Conservation (phyloP, 1,140 invertebrate species). For the Diachasma alloeum region DNA sequence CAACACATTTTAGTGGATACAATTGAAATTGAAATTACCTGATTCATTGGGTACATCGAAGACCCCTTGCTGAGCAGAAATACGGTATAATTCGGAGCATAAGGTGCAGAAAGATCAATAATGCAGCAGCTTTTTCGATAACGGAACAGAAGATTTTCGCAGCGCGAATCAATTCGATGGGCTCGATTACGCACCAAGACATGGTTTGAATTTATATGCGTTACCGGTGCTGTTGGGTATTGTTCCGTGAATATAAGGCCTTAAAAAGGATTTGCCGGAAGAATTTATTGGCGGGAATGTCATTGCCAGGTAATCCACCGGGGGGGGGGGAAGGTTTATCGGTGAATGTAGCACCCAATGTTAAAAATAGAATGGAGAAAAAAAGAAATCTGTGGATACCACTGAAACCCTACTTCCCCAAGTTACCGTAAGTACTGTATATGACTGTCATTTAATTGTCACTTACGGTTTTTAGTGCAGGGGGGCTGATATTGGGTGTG, state of each 20-base stretch:
- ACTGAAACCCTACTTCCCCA: too few species aligned
- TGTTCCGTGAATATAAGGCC: background rate
- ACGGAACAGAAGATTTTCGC: background rate
- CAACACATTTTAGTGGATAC: too few species aligned
- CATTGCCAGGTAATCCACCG: background rate
- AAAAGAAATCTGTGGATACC: too few species aligned
- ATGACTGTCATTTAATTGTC: background rate
- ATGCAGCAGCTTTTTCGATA: background rate
- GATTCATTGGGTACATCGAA: background rate
- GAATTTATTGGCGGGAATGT: background rate
- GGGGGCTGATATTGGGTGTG: background rate
- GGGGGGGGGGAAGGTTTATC: background rate
- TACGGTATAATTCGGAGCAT: background rate
- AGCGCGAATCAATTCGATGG: background rate
- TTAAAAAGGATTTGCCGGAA: background rate
- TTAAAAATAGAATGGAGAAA: background rate
- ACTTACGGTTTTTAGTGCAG: background rate
- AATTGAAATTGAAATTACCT: background rate
- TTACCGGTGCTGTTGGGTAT: background rate
- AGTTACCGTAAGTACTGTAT: too few species aligned
- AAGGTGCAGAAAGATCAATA: background rate
- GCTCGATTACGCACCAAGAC: background rate
- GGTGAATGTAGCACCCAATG: background rate
- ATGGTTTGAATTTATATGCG: background rate
- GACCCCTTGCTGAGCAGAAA: background rate